A percentile compares a stretch with the other conserved stretches of the same genome.
Conservation (phyloP, 2,888 invertebrate genomes). For the Philereme vetulata region DNA sequence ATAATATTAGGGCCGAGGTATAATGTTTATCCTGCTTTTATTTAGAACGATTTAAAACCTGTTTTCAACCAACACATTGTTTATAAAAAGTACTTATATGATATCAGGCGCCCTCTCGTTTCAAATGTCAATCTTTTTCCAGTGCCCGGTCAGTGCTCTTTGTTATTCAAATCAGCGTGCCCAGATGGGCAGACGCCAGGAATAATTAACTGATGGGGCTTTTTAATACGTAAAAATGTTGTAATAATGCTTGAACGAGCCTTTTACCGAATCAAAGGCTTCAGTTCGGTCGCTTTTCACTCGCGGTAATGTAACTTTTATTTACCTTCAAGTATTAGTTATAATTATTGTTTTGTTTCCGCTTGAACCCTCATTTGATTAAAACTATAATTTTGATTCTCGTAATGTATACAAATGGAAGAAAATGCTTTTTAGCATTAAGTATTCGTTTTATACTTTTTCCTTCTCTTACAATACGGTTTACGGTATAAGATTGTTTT, state of each 20-base stretch:
- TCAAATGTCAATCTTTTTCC: constrained; percentile 69
- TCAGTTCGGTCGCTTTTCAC: neutral
- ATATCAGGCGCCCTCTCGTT: constrained; percentile 28
- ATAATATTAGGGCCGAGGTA: too few relatives aligned
- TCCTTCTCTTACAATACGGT: too few relatives aligned
- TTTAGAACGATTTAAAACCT: constrained; percentile 7
- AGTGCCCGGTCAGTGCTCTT: constrained; percentile 62
- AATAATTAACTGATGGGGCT: constrained; percentile 71
- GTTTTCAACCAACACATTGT: constrained; percentile 11
- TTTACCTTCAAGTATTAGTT: too few relatives aligned
- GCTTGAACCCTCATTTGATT: too few relatives aligned
- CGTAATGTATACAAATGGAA: too few relatives aligned
- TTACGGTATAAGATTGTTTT: too few relatives aligned
- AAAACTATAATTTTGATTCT: too few relatives aligned
- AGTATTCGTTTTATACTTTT: too few relatives aligned
- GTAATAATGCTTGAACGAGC: constrained; percentile 17
- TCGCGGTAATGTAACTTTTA: too few relatives aligned
- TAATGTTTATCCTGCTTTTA: constrained; percentile 1
- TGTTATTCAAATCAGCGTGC: constrained; percentile 75
- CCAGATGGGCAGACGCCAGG: constrained; percentile 59
- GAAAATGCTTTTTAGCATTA: too few relatives aligned
- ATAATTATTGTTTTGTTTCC: too few relatives aligned
- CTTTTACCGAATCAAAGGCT: too few relatives aligned
- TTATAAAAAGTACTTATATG: constrained; percentile 5
- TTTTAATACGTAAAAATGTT: constrained; percentile 36